Evolutionary conservation across 92 coral and sea anemone genomes (phyloP).

Genomic region (Zoanthus sansibaricus): DNA sequence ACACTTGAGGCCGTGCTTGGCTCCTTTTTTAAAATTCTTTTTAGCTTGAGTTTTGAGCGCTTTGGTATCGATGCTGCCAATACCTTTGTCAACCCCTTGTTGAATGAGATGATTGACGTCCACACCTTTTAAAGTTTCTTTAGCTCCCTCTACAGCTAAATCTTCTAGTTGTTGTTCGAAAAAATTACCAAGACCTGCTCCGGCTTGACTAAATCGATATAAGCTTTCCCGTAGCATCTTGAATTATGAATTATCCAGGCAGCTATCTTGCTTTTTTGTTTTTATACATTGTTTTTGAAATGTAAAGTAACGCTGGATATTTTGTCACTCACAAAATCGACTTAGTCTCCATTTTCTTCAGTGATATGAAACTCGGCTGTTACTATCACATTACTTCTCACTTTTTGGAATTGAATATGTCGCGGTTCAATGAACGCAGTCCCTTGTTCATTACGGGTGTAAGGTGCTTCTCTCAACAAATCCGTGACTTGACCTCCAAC

Average conservation of each 20-base stretch:
- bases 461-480: neutral
- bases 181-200: neutral
- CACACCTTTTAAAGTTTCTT: neutral
- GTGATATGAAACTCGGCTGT: neutral
- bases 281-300: neutral
- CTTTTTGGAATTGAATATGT: neutral
- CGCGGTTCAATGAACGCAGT: neutral
- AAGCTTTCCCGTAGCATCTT: slow-evolving; percentile 7
- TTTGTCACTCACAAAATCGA: neutral
- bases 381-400: neutral
- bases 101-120: slow-evolving; percentile 13
- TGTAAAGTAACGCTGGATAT: neutral
- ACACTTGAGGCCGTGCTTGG: neutral
- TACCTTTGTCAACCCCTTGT: neutral
- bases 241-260: neutral
- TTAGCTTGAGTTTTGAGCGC: neutral
- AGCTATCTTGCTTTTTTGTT: neutral
- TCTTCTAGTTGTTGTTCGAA: too few species aligned
- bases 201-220: neutral
- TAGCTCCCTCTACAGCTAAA: neutral
- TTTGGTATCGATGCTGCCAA: neutral
- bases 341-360: neutral
- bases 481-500: slow-evolving; percentile 8
- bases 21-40: neutral
- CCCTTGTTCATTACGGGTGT: neutral